Evolutionary conservation across 2,797 vertebrate genomes (phyloP).

Genomic region (Eulemur mongoz): DNA sequence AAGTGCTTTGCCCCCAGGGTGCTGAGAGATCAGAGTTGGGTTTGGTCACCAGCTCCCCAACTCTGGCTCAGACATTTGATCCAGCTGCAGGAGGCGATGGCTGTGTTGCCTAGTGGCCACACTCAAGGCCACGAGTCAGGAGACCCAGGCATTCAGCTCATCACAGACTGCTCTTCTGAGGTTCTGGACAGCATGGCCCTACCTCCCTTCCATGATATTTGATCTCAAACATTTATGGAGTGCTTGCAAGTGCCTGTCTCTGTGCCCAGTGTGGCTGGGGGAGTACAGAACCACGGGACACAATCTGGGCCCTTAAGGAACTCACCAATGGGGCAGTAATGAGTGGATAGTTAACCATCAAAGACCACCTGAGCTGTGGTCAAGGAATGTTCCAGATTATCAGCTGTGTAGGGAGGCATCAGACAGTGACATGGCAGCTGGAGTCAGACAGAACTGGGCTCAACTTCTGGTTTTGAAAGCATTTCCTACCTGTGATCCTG

Average conservation of each 20-base stretch:
- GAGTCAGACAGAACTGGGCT: background rate
- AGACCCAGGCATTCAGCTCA: background rate
- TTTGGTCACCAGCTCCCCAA: background rate
- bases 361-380: background rate
- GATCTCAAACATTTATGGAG: background rate
- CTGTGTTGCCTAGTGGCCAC: background rate
- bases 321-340: background rate
- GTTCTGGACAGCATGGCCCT: background rate
- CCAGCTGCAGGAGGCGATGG: background rate
- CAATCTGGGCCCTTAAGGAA: background rate
- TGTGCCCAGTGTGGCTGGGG: fast-evolving
- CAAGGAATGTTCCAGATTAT: background rate
- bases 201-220: background rate
- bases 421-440: background rate
- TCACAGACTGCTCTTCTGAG: background rate
- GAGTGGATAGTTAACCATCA: background rate
- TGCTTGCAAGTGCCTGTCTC: background rate
- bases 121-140: background rate
- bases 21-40: background rate
- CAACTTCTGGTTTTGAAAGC: background rate
- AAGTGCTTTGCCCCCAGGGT: background rate
- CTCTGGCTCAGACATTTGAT: background rate
- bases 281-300: background rate
- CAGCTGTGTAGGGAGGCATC: background rate
- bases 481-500: background rate